These are phyloP conservation scores for Tetrax tetrax DNA, from an alignment of 2,113 vertebrate species.

Conservation along the genomic window DNA sequence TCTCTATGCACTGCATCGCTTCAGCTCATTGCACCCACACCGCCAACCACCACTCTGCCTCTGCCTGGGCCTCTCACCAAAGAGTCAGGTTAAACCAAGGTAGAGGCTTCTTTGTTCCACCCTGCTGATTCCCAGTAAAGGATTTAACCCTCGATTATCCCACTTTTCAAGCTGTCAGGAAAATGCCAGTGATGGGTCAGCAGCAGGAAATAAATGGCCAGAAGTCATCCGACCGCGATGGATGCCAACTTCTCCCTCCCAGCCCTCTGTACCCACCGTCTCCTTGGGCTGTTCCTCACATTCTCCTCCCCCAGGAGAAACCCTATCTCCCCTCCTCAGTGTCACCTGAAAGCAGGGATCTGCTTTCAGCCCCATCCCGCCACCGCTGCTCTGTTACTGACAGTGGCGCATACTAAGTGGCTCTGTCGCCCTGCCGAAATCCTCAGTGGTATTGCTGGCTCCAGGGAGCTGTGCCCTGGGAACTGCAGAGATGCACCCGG, in stretches of 20 bases:
- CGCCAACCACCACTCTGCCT: accelerated
- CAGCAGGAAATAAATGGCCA: neutral
- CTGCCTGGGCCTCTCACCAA: neutral
- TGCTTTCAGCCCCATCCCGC: conserved; percentile 17
- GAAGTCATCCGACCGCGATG: accelerated
- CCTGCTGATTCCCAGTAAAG: neutral
- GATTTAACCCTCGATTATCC: neutral
- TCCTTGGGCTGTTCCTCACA: conserved; percentile 16
- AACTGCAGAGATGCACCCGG: neutral
- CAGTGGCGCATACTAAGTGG: neutral
- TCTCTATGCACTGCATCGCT: neutral
- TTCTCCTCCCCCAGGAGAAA: conserved; percentile 21
- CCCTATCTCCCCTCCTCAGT: conserved; percentile 39
- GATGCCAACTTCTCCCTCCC: neutral
- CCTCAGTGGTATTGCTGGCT: conserved; percentile 52
- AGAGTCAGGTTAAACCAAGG: neutral
- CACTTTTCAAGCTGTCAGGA: neutral
- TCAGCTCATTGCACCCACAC: neutral
- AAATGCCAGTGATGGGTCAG: accelerated
- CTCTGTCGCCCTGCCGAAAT: neutral
- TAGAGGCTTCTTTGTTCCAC: neutral
- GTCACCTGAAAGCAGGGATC: conserved; percentile 57
- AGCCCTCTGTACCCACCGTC: neutral
- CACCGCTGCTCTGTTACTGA: neutral
- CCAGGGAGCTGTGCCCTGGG: neutral